These are phyloP conservation scores for Petromus typicus DNA, from an alignment of 2,113 vertebrate genomes.

Conservation along the genomic window DNA sequence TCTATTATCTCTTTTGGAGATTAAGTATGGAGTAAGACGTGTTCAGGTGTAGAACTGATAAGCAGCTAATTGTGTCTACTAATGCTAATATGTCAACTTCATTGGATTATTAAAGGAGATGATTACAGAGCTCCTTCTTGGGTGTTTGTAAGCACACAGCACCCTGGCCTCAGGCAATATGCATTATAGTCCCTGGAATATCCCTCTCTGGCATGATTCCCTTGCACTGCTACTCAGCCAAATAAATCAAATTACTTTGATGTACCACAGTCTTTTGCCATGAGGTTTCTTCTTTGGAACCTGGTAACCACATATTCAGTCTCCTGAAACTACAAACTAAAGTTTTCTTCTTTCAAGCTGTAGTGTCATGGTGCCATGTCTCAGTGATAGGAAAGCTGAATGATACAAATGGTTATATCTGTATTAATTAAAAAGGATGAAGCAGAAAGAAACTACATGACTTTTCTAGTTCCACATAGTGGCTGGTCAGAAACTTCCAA, in stretches of 20 bases:
- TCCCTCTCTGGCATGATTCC: neutral
- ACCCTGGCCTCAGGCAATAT: neutral
- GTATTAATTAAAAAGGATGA: neutral
- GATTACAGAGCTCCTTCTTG: neutral
- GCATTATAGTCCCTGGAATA: neutral
- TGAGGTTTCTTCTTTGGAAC: neutral
- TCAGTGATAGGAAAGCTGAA: neutral
- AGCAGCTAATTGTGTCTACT: neutral
- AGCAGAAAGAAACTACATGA: neutral
- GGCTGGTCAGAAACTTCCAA: constrained; percentile 16
- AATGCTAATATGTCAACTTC: neutral
- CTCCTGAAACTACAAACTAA: neutral
- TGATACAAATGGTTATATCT: neutral
- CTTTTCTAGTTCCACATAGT: neutral
- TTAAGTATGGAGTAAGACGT: neutral
- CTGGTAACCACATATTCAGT: neutral
- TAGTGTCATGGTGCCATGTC: neutral
- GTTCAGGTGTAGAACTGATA: neutral
- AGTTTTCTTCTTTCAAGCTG: neutral
- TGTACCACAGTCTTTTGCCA: neutral
- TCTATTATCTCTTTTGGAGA: neutral
- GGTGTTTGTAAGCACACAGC: neutral
- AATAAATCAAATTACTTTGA: neutral
- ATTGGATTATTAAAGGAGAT: neutral
- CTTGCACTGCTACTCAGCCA: too few species aligned